phyloP scores from a whole-genome alignment of 2,888 invertebrate species.

The Gymnosoma rotundatum region DNA sequence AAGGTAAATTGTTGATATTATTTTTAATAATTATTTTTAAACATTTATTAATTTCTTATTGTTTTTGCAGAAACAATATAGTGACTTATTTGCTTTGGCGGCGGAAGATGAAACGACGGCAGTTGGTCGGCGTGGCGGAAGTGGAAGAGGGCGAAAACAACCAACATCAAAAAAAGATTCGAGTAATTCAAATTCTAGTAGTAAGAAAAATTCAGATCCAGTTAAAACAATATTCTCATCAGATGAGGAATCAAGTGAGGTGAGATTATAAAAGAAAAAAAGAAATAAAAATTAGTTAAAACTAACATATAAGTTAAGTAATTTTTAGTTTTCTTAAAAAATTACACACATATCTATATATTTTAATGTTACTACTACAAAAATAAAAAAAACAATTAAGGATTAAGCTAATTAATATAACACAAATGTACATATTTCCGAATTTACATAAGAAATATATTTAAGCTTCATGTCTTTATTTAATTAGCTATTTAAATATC shows the following conservation, averaged over 20 bases:
- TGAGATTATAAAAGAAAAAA: constrained; percentile 81
- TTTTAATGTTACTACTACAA: too few species aligned
- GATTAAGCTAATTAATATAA: too few species aligned
- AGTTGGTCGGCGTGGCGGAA: constrained; percentile 85
- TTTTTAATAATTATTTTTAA: constrained; percentile 32
- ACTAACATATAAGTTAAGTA: too few species aligned
- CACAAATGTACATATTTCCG: too few species aligned
- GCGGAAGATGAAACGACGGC: constrained; percentile 91
- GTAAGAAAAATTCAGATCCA: constrained; percentile 82
- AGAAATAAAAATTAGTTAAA: constrained; percentile 16
- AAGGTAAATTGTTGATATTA: constrained; percentile 83
- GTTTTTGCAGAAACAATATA: constrained; percentile 89
- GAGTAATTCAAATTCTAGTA: constrained; percentile 82
- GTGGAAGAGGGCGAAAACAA: constrained; percentile 85
- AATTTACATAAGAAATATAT: too few species aligned
- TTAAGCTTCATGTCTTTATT: neutral
- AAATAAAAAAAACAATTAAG: too few species aligned
- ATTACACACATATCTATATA: too few species aligned
- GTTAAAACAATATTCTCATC: constrained; percentile 86
- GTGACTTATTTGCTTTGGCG: constrained; percentile 93
- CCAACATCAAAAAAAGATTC: constrained; percentile 83
- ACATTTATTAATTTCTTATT: neutral
- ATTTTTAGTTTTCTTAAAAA: too few species aligned
- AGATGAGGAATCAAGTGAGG: constrained; percentile 93
- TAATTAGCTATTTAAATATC: constrained; percentile 28